Base-by-base conservation (phyloP, 2,888 invertebrate species). In the Periphyllus acericola region DNA sequence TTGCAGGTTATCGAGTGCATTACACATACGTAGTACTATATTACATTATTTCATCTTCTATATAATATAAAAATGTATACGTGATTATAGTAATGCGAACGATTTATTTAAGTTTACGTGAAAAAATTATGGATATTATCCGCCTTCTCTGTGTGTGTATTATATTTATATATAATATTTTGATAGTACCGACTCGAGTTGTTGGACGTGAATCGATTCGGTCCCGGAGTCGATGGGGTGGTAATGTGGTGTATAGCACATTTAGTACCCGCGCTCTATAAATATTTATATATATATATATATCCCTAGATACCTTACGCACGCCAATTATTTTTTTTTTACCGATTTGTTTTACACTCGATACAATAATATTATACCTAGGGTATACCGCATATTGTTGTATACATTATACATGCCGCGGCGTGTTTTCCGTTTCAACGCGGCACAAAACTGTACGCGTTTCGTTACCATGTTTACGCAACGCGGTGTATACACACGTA, bases 31-130 rank as follows among this genome's bases (percentile, higher is more conserved):
- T 34, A 4, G n/a, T 79, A 34, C 66, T 29, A 74, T 36, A 34
- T 36, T 34, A 74, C 36, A 34, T 11, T 36, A 71, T 71, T 32
- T 52, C 55, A 52, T 32, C 21, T 55, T 6, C 14, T 32, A n/a
- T 9, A 68, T 55, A 46, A 46, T 46, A 9, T 14, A 25, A 3
- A 6, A 21, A 60, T 25, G 21, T 60, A 25, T 5, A 21, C 60
- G 60, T 60, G 60, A 60, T 60, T 46, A 46, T 46, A 46, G 40
- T 81, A 19, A n/a, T 68, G 72, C n/a, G 72, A 83, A 72, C 72
- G 72, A 55, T 83, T 83, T 83, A 34, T 82, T 81, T 81, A 52
- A 46, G 81, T 32, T 32, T 11, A 25, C 68, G 68, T 71, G 25
- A 71, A 68, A n/a, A n/a, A 46, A 81, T 40, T 66, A 68, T 68